Base-by-base conservation (phyloP, 2,888 invertebrate genomes). In the Watsonalla binaria region DNA sequence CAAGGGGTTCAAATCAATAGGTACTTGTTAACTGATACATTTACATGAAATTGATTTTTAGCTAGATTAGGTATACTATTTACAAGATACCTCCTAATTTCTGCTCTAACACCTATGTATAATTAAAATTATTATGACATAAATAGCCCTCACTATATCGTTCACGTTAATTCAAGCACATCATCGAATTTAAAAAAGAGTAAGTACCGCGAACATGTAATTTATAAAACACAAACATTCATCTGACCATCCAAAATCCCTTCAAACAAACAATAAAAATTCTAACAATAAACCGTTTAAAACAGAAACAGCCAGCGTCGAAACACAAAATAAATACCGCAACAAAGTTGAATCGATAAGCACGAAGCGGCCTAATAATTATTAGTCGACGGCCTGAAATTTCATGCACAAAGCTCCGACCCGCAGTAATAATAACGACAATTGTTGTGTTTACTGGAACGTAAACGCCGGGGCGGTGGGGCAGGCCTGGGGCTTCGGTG, bases 381-480 rank as follows among this genome's bases (percentile, higher is more conserved):
- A 90, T 88, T 87, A 89, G 86, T 86, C 84, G 82, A 72, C 87
- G 87, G 87, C 85, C 90, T 90, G 90, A 90, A 90, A 90, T 90
- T 42, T 90, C 90, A 88, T 87, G 89, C 89, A 90, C 90, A 90
- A 90, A 90, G 90, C 88, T 81, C 83, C 85, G 89, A 83, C 84
- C 90, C 89, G 82, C 89, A 89, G 86, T 84, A 88, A 90, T 90
- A 90, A 90, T 90, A 90, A 90, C 88, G 88, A 86, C 90, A 88
- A 89, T 89, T 90, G 90, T 90, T 90, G 89, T 90, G 90, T 90
- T 90, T 89, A 90, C 85, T 89, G 90, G 86, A 86, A 89, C 90
- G 90, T 89, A 86, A 90, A 88, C 86, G 84, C 72, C 66, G 65
- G 65, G 72, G 75, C 66, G 69, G 66, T 50, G 68, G 67, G 65